Conservation (phyloP, 2,888 invertebrate species). For the Frankliniella intonsa region DNA sequence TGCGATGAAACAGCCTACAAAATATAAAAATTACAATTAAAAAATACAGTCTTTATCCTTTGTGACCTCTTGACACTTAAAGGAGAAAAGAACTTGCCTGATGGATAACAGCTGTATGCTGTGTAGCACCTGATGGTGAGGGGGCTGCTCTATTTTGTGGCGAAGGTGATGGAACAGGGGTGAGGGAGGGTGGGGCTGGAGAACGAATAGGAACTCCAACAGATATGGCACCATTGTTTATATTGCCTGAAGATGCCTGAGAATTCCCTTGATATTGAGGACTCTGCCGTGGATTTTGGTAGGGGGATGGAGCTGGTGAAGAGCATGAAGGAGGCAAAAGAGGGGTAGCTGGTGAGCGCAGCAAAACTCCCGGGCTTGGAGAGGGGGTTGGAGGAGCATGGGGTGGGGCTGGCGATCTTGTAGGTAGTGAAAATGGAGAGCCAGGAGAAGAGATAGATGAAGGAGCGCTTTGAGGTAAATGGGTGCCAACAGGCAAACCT, state of each 20-base stretch:
- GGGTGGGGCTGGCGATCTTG: background rate
- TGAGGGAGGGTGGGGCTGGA: background rate
- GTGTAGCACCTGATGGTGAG: background rate
- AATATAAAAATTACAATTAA: background rate
- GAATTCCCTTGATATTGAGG: background rate
- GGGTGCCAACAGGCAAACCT: background rate
- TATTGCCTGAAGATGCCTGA: background rate
- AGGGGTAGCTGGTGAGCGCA: background rate
- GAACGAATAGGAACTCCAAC: background rate
- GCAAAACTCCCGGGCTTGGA: background rate
- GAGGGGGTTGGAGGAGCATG: background rate
- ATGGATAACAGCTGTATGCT: constrained; percentile 4
- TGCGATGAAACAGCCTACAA: constrained; percentile 7
- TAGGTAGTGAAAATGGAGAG: constrained; percentile 6
- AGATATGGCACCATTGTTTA: background rate
- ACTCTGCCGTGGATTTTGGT: background rate
- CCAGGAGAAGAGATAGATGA: background rate
- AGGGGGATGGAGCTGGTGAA: background rate
- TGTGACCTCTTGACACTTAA: background rate
- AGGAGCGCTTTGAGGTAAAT: background rate
- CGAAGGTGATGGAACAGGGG: background rate
- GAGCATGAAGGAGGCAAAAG: background rate
- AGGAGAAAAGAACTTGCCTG: background rate
- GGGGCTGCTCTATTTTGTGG: background rate
- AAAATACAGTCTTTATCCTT: no score